Evolutionary conservation across 1,140 invertebrate species (phyloP).

Genomic region (Hyles vespertilio): DNA sequence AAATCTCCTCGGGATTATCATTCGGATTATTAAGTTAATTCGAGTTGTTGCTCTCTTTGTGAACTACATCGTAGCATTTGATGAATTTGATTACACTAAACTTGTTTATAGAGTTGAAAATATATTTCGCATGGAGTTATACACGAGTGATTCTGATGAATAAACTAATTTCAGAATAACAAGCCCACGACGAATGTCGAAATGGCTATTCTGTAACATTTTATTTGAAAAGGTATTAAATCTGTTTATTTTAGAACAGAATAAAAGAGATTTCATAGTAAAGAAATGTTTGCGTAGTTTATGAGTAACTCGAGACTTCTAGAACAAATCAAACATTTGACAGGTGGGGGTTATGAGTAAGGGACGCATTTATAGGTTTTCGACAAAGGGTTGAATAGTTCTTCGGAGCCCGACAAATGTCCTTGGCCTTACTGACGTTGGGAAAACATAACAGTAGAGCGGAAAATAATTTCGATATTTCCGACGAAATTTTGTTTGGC

Average conservation of each 20-base stretch:
- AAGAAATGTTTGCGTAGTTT: too few species aligned
- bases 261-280: too few species aligned
- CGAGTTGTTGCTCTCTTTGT: constrained; percentile 12
- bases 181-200: too few species aligned
- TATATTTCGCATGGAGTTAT: constrained; percentile 8
- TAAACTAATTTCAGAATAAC: too few species aligned
- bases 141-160: not conserved
- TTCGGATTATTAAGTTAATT: constrained; percentile 13
- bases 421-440: constrained; percentile 3
- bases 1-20: constrained; percentile 9
- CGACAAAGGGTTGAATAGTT: constrained; percentile 9
- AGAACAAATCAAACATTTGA: constrained; percentile 3
- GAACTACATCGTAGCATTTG: constrained; percentile 8
- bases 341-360: not conserved
- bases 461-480: too few species aligned
- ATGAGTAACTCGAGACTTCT: not conserved
- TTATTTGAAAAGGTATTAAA: too few species aligned
- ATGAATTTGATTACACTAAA: constrained; percentile 9
- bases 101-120: constrained; percentile 13
- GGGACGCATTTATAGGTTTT: constrained; percentile 6
- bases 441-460: too few species aligned
- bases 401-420: constrained; percentile 4
- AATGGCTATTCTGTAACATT: too few species aligned
- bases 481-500: too few species aligned
- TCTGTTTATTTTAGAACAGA: too few species aligned